phyloP scores from a whole-genome alignment of 1,140 invertebrate species.

The Drosophila miranda region DNA sequence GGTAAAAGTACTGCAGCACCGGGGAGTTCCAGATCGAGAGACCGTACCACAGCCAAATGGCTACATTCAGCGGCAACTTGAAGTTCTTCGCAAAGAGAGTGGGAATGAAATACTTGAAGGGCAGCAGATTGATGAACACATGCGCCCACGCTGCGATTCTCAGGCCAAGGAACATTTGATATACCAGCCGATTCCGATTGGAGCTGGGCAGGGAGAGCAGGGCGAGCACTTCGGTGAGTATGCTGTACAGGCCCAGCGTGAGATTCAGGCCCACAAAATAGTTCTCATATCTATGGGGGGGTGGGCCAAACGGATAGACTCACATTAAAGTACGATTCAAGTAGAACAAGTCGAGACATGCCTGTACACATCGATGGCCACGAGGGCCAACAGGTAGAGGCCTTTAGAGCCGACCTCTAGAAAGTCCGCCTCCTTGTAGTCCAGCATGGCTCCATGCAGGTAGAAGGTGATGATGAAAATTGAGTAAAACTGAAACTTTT shows the following conservation, averaged over 20 bases:
- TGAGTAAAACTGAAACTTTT: slow-evolving; percentile 79
- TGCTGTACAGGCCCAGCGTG: slow-evolving; percentile 72
- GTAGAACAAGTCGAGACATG: slow-evolving; percentile 23
- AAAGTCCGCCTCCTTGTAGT: slow-evolving; percentile 76
- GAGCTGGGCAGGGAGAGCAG: slow-evolving; percentile 69
- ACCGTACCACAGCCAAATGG: slow-evolving; percentile 80
- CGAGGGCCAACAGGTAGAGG: slow-evolving; percentile 67
- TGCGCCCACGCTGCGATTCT: slow-evolving; percentile 74
- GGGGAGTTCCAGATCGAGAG: slow-evolving; percentile 80
- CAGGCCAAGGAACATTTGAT: slow-evolving; percentile 72
- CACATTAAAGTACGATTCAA: not conserved
- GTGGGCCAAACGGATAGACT: not conserved
- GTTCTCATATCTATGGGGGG: slow-evolving; percentile 71
- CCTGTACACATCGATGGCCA: slow-evolving; percentile 76
- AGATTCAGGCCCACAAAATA: slow-evolving; percentile 80
- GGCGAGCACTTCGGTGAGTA: slow-evolving; percentile 68
- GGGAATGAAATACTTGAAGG: slow-evolving; percentile 79
- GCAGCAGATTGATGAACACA: slow-evolving; percentile 73
- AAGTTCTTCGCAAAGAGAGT: slow-evolving; percentile 81
- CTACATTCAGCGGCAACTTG: slow-evolving; percentile 71
- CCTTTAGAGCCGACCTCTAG: slow-evolving; percentile 73
- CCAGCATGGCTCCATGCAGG: slow-evolving; percentile 74
- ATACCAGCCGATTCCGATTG: slow-evolving; percentile 66
- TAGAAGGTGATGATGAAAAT: slow-evolving; percentile 80
- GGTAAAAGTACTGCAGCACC: slow-evolving; percentile 79